phyloP scores from a whole-genome alignment of 2,888 invertebrate genomes.

The Cyclophora albipunctata region DNA sequence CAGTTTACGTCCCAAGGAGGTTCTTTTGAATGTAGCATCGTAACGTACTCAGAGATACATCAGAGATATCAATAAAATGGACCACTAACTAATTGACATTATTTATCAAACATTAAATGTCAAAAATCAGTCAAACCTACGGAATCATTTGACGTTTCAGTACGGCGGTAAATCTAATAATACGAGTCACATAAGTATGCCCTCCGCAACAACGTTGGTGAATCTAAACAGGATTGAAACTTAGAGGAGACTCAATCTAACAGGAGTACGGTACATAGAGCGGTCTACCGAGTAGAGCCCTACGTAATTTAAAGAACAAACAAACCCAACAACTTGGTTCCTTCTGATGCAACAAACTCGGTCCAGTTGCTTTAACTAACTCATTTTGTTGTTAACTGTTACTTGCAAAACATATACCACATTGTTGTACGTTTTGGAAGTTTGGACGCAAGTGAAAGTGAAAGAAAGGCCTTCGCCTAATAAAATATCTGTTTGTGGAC shows the following conservation, averaged over 20 bases:
- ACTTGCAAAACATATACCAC: slow-evolving; percentile 10
- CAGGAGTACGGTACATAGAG: slow-evolving; percentile 39
- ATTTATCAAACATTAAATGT: too few relatives aligned
- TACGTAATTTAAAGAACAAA: slow-evolving; percentile 61
- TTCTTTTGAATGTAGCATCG: too few relatives aligned
- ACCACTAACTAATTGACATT: too few relatives aligned
- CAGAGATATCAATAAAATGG: too few relatives aligned
- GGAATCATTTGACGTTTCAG: too few relatives aligned
- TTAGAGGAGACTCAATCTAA: slow-evolving; percentile 47
- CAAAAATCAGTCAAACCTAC: too few relatives aligned
- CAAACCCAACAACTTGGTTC: slow-evolving; percentile 38
- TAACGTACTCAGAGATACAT: too few relatives aligned
- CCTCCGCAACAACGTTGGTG: slow-evolving; percentile 26
- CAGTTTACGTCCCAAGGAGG: too few relatives aligned
- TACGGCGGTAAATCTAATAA: not conserved
- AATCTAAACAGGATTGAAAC: slow-evolving; percentile 51
- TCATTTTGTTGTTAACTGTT: slow-evolving; percentile 37
- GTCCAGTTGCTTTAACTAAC: slow-evolving; percentile 37
- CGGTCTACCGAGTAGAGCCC: slow-evolving; percentile 38
- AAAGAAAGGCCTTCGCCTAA: too few relatives aligned
- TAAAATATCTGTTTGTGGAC: too few relatives aligned
- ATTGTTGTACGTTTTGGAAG: slow-evolving; percentile 24
- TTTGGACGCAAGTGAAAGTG: slow-evolving; percentile 39
- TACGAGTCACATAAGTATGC: slow-evolving; percentile 28
- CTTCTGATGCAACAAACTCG: slow-evolving; percentile 48